Evolutionary conservation across 2,888 invertebrate genomes (phyloP).

Genomic region (Sussaba pulchella): DNA sequence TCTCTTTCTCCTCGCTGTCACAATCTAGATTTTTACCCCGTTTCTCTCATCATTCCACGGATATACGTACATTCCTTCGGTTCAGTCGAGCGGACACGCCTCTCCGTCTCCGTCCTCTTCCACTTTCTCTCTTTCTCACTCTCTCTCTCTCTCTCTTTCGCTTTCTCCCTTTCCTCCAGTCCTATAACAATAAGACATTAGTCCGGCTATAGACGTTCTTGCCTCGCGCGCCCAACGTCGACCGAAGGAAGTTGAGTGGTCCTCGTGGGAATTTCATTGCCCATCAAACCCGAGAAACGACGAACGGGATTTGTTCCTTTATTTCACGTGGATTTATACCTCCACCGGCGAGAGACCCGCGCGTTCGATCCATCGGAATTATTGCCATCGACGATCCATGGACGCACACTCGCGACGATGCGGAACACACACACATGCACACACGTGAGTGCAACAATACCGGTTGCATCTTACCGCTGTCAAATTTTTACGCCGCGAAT

Average conservation of each 20-base stretch:
- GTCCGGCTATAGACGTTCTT: constrained; percentile 34
- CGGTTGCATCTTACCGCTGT: too few relatives aligned
- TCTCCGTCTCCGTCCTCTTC: neutral
- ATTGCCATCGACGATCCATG: constrained; percentile 13
- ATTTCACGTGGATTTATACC: neutral
- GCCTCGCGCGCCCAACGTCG: constrained; percentile 25
- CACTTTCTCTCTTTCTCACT: constrained; percentile 3
- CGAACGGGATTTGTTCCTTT: constrained; percentile 29
- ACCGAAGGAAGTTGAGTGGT: constrained; percentile 14
- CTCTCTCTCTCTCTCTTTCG: constrained; percentile 4
- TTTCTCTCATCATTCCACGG: constrained; percentile 37
- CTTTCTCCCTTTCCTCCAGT: neutral
- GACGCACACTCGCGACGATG: too few relatives aligned
- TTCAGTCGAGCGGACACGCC: constrained; percentile 30
- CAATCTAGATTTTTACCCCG: constrained; percentile 21
- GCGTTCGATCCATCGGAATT: neutral
- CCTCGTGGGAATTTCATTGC: constrained; percentile 53
- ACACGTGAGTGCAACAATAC: too few relatives aligned
- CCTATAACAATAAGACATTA: constrained; percentile 49
- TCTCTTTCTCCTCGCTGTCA: constrained; percentile 23
- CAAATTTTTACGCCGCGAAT: too few relatives aligned
- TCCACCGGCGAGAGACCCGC: neutral
- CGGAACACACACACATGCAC: too few relatives aligned
- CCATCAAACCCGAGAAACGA: constrained; percentile 37
- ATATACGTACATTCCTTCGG: constrained; percentile 38